Conservation (phyloP, 2,888 invertebrate genomes). For the Chloroclystis v-ata region DNA sequence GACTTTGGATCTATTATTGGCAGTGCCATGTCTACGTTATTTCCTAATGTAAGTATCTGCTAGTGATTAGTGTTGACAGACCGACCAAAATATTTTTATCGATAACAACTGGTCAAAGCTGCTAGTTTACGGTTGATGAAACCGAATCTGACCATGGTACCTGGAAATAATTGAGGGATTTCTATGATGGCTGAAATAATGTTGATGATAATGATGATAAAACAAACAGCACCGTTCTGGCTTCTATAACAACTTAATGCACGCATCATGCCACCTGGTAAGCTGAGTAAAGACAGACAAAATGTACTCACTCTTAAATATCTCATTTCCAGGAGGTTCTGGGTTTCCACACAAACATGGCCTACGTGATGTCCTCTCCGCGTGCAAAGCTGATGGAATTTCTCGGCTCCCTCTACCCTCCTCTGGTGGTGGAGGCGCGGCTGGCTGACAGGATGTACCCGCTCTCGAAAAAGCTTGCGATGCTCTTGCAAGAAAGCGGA, state of each 20-base stretch:
- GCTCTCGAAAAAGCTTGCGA: conserved; percentile 28
- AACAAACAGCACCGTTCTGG: too few relatives aligned
- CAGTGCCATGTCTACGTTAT: conserved; percentile 53
- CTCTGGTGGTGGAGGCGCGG: conserved; percentile 67
- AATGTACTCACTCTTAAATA: neutral
- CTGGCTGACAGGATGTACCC: conserved; percentile 52
- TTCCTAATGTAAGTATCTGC: conserved; percentile 60
- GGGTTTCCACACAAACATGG: conserved; percentile 82
- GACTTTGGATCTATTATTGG: conserved; percentile 85
- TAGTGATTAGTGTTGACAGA: too few relatives aligned
- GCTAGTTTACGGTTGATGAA: too few relatives aligned
- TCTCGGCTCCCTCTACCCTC: conserved; percentile 76
- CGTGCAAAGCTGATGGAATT: conserved; percentile 43
- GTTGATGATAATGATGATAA: too few relatives aligned
- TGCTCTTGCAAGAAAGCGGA: conserved; percentile 45
- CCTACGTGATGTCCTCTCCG: conserved; percentile 37
- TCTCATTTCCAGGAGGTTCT: conserved; percentile 53
- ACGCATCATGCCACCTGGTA: too few relatives aligned
- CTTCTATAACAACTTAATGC: too few relatives aligned
- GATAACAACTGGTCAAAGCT: too few relatives aligned
- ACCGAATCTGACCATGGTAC: too few relatives aligned
- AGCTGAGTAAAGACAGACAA: too few relatives aligned
- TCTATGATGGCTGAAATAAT: too few relatives aligned
- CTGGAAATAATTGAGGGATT: too few relatives aligned
- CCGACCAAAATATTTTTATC: too few relatives aligned